A percentile compares a stretch with the other conserved stretches of the same genome.
phyloP scores from a whole-genome alignment of 2,797 vertebrate species.

The Rhinichthys osculus region DNA sequence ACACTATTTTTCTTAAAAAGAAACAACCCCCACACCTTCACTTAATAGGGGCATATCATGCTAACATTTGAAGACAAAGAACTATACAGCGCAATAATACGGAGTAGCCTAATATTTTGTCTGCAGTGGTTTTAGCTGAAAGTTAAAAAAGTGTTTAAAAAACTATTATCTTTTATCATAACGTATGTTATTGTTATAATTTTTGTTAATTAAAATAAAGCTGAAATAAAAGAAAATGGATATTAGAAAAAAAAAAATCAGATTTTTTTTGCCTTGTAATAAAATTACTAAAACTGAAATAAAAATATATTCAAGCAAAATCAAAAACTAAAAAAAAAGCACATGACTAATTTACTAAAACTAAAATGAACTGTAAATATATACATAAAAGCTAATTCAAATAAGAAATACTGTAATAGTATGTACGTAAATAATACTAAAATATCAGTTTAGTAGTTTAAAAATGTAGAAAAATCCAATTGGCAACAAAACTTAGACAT shows the following conservation, averaged over 20 bases:
- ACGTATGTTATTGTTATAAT: conserved; percentile 64
- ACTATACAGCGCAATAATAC: neutral
- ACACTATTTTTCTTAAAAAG: conserved; percentile 25
- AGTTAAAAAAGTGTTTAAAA: neutral
- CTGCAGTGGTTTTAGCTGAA: neutral
- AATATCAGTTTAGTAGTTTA: neutral
- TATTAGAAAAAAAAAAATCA: no score
- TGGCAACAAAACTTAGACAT: neutral
- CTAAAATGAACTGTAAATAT: neutral
- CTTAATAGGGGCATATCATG: neutral
- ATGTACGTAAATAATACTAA: no score
- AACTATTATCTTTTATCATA: conserved; percentile 66
- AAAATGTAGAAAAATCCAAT: neutral
- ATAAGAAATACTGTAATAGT: neutral
- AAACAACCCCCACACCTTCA: neutral
- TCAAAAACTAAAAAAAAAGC: no score
- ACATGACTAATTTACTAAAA: neutral
- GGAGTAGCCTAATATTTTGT: neutral
- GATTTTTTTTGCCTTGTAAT: no score
- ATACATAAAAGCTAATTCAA: neutral
- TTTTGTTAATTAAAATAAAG: neutral
- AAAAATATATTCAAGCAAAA: no score
- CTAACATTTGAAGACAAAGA: conserved; percentile 1
- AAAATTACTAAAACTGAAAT: no score
- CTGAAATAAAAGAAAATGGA: neutral